Evolutionary conservation across 1,140 invertebrate species (phyloP).

Genomic region (Psilanteris sp.): DNA sequence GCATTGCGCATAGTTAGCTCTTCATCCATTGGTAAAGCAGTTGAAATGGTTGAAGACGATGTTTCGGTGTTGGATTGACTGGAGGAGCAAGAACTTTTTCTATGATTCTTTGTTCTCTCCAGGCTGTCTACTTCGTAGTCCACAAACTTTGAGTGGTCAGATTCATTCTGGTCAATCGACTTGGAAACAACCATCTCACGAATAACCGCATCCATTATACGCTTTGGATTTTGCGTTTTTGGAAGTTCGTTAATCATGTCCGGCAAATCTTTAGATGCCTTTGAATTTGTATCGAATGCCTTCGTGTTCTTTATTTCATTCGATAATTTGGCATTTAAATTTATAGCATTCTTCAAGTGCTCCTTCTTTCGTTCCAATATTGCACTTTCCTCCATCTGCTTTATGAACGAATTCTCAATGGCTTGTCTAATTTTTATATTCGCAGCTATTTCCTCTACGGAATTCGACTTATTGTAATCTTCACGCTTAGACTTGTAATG

Average conservation of each 20-base stretch:
- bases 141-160: conserved; percentile 38
- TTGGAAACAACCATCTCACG: conserved; percentile 79
- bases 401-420: conserved; percentile 77
- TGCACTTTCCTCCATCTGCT: conserved; percentile 72
- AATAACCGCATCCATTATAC: conserved; percentile 80
- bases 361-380: conserved; percentile 43
- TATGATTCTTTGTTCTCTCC: conserved; percentile 82
- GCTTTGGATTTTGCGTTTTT: conserved; percentile 70
- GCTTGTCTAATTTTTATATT: conserved; percentile 71
- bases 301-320: conserved; percentile 7
- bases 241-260: conserved; percentile 76
- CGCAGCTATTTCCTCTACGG: conserved; percentile 43
- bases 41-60: conserved; percentile 81
- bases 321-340: conserved; percentile 26
- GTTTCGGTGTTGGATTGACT: conserved; percentile 82
- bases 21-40: conserved; percentile 87
- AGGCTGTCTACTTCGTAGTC: conserved; percentile 90
- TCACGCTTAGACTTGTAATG: conserved; percentile 44
- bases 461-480: conserved; percentile 11
- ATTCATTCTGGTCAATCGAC: conserved; percentile 69
- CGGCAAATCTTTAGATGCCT: conserved; percentile 39
- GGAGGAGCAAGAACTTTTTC: conserved; percentile 82
- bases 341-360: conserved; percentile 23
- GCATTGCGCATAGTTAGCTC: conserved; percentile 88
- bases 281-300: conserved; percentile 28